A percentile compares a stretch with the other conserved stretches of the same genome.
Evolutionary conservation across 2,888 invertebrate species (phyloP).

Genomic region (Platypus cylindrus): DNA sequence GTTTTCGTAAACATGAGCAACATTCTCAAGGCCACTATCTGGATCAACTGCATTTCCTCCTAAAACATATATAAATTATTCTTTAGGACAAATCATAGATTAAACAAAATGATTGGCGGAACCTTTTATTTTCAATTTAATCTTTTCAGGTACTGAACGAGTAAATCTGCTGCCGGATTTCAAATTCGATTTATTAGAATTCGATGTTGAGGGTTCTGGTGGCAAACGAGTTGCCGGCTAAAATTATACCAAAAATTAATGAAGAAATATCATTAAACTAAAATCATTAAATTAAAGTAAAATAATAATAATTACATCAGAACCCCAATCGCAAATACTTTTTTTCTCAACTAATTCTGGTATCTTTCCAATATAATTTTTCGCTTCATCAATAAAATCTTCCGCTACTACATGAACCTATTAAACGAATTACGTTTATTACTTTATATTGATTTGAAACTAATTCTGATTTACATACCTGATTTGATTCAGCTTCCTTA

Average conservation of each 20-base stretch:
- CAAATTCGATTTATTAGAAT: slow-evolving; percentile 9
- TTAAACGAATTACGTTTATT: slow-evolving; percentile 1
- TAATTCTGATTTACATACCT: slow-evolving; percentile 23
- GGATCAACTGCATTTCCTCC: slow-evolving; percentile 86
- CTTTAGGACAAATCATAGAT: not conserved
- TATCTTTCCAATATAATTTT: slow-evolving; percentile 47
- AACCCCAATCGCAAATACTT: slow-evolving; percentile 73
- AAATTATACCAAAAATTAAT: slow-evolving; percentile 9
- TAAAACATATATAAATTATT: slow-evolving; percentile 1
- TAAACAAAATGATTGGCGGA: not conserved
- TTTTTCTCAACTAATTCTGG: slow-evolving; percentile 55
- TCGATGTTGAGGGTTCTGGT: slow-evolving; percentile 25
- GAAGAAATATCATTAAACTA: not conserved
- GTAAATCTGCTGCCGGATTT: slow-evolving; percentile 33
- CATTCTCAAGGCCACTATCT: slow-evolving; percentile 65
- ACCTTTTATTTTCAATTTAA: slow-evolving; percentile 56
- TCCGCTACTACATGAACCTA: slow-evolving; percentile 68
- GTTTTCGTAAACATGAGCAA: slow-evolving; percentile 63
- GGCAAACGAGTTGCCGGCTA: slow-evolving; percentile 31
- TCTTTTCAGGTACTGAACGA: slow-evolving; percentile 43
- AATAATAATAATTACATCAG: slow-evolving; percentile 47
- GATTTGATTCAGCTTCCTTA: slow-evolving; percentile 47
- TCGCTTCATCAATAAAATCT: slow-evolving; percentile 57
- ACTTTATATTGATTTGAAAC: not conserved
- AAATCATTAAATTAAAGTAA: not conserved